Evolutionary conservation across 30 jellyfish, hydroid and myxozoan species (phyloP).

Genomic region (Turritopsis dohrnii): DNA sequence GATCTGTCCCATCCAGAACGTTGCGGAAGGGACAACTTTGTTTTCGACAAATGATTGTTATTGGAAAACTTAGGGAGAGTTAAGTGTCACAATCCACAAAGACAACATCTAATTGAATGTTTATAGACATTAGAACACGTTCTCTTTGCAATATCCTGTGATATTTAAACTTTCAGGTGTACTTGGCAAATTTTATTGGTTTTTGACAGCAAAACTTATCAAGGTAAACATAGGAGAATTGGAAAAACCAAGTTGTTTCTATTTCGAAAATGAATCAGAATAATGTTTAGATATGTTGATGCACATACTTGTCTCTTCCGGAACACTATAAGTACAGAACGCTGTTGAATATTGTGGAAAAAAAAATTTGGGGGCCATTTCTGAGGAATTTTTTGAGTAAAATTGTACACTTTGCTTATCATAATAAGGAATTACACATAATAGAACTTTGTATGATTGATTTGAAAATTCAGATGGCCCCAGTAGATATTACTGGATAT

Average conservation of each 20-base stretch:
- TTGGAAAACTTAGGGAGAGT: background rate
- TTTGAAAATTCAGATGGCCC: too few relatives aligned
- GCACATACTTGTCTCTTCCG: constrained; percentile 2
- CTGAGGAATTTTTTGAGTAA: background rate
- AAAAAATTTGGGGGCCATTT: background rate
- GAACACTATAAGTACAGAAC: background rate
- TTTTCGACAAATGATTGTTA: background rate
- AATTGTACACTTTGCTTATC: background rate
- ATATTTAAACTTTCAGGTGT: background rate
- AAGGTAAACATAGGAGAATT: background rate
- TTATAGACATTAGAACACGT: background rate
- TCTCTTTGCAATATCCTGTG: too few relatives aligned
- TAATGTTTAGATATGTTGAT: background rate
- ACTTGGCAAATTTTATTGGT: background rate
- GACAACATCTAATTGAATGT: constrained; percentile 5
- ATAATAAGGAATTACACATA: background rate
- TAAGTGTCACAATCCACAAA: background rate
- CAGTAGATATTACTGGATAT: too few relatives aligned
- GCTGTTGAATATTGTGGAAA: background rate
- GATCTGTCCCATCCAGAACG: too few relatives aligned
- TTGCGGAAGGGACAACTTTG: background rate
- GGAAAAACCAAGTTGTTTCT: background rate
- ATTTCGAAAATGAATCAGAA: background rate
- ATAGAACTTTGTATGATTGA: too few relatives aligned
- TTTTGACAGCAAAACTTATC: background rate